phyloP scores from a whole-genome alignment of 2,797 vertebrate genomes.

The Enteromius unitaeniatus region DNA sequence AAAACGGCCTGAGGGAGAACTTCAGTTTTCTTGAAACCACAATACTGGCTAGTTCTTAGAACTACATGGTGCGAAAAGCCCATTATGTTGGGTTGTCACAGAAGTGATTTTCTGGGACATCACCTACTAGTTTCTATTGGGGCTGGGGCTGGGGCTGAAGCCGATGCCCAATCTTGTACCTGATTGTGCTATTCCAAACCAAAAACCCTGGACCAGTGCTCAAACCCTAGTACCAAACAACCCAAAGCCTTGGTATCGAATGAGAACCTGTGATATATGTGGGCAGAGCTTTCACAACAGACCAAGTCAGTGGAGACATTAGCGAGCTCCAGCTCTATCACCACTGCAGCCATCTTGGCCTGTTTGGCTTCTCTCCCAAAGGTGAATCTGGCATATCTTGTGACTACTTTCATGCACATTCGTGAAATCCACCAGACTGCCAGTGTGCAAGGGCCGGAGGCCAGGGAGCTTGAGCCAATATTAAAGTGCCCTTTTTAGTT shows the following conservation, averaged over 20 bases:
- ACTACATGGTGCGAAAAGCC: too few relatives aligned
- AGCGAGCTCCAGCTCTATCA: background rate
- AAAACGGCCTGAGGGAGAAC: too few relatives aligned
- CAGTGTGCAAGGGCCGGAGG: background rate
- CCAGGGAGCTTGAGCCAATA: background rate
- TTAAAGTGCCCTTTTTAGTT: background rate
- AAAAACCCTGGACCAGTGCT: background rate
- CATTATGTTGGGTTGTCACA: background rate
- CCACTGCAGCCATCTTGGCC: background rate
- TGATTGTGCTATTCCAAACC: background rate
- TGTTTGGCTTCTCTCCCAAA: background rate
- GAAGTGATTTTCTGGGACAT: background rate
- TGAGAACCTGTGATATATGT: background rate
- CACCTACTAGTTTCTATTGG: background rate
- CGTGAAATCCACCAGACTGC: background rate
- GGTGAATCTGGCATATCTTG: background rate
- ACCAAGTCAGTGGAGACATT: background rate
- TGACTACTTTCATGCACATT: background rate
- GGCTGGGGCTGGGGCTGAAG: background rate
- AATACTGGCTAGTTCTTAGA: too few relatives aligned
- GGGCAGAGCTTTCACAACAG: background rate
- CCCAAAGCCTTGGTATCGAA: background rate
- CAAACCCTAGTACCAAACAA: background rate
- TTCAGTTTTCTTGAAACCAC: too few relatives aligned
- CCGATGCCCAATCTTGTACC: background rate